Base-by-base conservation (phyloP, 2,888 invertebrate genomes). In the Orthosia gothica region DNA sequence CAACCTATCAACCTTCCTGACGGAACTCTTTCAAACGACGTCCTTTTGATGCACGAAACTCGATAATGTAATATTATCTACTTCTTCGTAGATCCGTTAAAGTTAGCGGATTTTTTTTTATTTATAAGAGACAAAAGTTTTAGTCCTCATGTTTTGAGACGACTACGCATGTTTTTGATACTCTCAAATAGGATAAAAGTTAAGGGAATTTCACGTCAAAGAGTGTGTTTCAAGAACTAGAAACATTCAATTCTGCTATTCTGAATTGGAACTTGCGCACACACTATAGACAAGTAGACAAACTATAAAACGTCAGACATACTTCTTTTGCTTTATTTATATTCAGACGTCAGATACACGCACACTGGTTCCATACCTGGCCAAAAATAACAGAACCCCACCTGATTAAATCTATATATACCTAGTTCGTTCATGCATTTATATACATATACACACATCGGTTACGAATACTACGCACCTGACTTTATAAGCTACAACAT, bases 1-100 rank as follows among this genome's bases (percentile, higher is more conserved):
- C 75, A 84, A 87, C 90, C 89, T 88, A 90, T 88, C 87, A 90
- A 85, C 78, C 82, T 79, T 72, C 81, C 78, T 79, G 65, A 63
- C 26, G 26, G 71, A 85, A 88, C 82, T 87, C 83, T 82, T 85
- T 87, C 82, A 81, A 76, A 74, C 79, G 85, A 78, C 70, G 70
- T 81, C 70, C 77, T 80, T 86, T 87, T 86, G 83, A 88, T 83
- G 79, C 83, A 69, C 59, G 80, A 85, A 87, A 84, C 72, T 89
- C 79, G 69, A 79, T 88, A 82, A 84, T 73, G 70, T 87, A 71
- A 85, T 85, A 87, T 85, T 74, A 81, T 9, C 40, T 40, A 40
- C 63, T 84, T 83, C 58, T 72, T 69, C 47, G 20, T 76, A 1
- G n/a, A 55, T 54, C 16, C 65, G 57, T 70, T 70, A 57, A 72